Base-by-base conservation (phyloP, 2,113 vertebrate species). In the Plecotus auritus region DNA sequence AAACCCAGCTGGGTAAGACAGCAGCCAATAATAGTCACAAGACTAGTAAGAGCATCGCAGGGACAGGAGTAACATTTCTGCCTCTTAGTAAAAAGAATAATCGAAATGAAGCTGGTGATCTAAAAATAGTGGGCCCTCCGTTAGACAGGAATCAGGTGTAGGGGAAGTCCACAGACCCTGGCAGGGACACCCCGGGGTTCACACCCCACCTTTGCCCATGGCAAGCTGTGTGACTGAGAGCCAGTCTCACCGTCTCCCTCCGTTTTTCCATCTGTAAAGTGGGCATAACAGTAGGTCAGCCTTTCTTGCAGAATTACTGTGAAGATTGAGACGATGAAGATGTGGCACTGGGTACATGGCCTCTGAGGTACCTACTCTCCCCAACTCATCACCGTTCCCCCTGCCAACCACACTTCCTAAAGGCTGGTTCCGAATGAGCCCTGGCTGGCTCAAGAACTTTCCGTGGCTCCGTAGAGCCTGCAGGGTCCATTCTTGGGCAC, bases 21-120 rank as follows among this genome's bases (percentile, higher is more conserved):
- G 83, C 45, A n/a, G 51, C 37, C 73, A 18, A 17, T 14, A 49
- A 80, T 9, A 91, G 82, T 69, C 49, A 73, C 72, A n/a, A 1
- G 32, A 7, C 72, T 83, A 96, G 91, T 82, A 84, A 78, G 0
- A 73, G 35, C 10, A 20, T 40, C 66, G 7, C 28, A 11, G n/a
- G 45, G 64, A 13, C 1, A 0, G 85, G 69, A 77, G 64, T 40
- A 32, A 42, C 87, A 42, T 45, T 47, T 72, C 56, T 73, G 30
- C 47, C 37, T 85, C 85, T 96, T 85, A 97, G 94, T 93, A 96
- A 97, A 96, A 97, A 69, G 47, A 56, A 30, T 14, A 35, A 56
- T 73, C 5, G 20, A 85, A 89, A 95, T 88, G 96, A 85, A 74
- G 42, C 51, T 0, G 4, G 54, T 18, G 26, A 7, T n/a, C 88